Evolutionary conservation across 1,140 invertebrate species (phyloP).

Genomic region (Bombus affinis): DNA sequence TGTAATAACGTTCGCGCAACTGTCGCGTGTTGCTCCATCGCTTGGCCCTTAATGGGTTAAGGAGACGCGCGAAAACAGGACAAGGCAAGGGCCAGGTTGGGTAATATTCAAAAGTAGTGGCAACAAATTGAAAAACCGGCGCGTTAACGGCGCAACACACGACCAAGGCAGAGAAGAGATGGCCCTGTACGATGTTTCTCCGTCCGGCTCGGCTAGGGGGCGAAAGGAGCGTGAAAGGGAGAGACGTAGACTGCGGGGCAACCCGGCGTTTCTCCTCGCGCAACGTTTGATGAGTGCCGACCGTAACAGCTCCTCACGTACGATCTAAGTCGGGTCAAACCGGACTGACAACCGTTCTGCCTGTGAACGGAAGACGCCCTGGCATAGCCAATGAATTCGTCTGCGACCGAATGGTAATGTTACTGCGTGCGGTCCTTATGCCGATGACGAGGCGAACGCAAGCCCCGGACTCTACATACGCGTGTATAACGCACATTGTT

Average conservation of each 20-base stretch:
- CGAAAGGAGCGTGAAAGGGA: background rate
- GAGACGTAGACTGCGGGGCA: background rate
- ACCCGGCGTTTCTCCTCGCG: conserved; percentile 19
- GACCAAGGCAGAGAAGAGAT: background rate
- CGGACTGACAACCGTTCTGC: conserved; percentile 74
- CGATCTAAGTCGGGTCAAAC: conserved; percentile 70
- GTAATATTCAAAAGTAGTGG: no score
- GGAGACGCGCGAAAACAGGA: no score
- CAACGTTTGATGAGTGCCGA: conserved; percentile 64
- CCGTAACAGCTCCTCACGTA: conserved; percentile 64
- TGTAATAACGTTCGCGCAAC: no score
- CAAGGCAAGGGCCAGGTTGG: no score
- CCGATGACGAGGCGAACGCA: conserved; percentile 44
- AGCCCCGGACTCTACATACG: conserved; percentile 21
- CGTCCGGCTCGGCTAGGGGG: background rate
- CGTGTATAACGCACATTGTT: conserved; percentile 32
- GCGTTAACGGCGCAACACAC: no score
- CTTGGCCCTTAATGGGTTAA: no score
- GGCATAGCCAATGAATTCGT: conserved; percentile 77
- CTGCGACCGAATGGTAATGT: conserved; percentile 77
- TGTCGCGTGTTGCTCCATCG: no score
- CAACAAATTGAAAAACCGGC: no score
- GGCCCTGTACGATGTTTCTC: background rate
- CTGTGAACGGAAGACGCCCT: conserved; percentile 78
- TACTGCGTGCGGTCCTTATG: conserved; percentile 77